Evolutionary conservation across 2,888 invertebrate species (phyloP), one percentile per base, ranked within the genome.

Genomic region (Amiota minor): DNA sequence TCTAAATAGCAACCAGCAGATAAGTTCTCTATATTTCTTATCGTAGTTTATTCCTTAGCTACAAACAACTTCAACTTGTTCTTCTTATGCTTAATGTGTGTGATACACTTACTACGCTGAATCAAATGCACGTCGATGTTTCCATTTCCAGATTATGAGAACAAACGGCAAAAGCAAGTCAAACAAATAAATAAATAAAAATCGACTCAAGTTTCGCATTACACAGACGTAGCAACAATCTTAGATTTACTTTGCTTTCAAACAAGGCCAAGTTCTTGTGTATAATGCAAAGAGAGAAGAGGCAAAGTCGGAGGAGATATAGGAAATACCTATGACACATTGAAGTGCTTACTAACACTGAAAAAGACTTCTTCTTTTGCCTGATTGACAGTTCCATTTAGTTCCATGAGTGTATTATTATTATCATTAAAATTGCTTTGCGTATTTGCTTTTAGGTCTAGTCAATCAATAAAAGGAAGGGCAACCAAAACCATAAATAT

Each of bases 41-140:
- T n/a, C 12, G 65, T 16, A 16, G 16, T 65, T 49, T 65, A 49
- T 46, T 64, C 14, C 16, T 65, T 11, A 14, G 16, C 16, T 14
- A 6, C n/a, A 47, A n/a, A 16, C 18, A 18, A 23, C 23, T 64
- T n/a, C 46, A 11, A 11, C 20, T 59, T 59, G 59, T 59, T 59
- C 20, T 59, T 65, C 9, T 65, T 65, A 62, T 65, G 49, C 65
- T 65, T 49, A 65, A 65, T 16, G 49, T 65, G 35, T 35, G 49
- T 65, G 65, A 65, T 65, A 65, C 49, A 49, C 65, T 49, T 20
- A 47, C 49, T 65, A 65, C 65, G 49, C 65, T 2, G 2, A 23
- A 1, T 23, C 23, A 23, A 23, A n/a, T 14, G n/a, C 6, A n/a
- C 53, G 53, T 20, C 59, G 59, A 45, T 53, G 53, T 35, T 35